These are phyloP conservation scores for Carlito syrichta DNA, from an alignment of 2,113 vertebrate genomes.

Conservation along the genomic window DNA sequence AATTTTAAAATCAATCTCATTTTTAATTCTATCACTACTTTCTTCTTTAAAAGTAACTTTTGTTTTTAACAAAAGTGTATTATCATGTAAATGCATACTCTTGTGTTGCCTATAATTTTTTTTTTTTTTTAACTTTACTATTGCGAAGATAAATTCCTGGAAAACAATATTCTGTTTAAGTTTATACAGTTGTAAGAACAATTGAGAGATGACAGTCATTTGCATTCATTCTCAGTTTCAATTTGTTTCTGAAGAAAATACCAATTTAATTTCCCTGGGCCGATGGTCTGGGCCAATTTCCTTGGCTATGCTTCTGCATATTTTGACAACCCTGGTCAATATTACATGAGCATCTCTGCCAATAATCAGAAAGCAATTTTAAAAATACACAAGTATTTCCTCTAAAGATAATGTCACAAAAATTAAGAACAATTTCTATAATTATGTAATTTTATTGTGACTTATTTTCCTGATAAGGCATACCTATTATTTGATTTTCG, in stretches of 20 bases:
- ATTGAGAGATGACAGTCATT: neutral
- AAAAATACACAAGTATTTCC: neutral
- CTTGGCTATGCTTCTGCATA: neutral
- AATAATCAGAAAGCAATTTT: neutral
- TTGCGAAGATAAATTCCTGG: neutral
- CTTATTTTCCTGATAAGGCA: neutral
- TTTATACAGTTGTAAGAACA: neutral
- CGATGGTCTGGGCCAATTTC: neutral
- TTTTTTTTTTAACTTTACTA: neutral
- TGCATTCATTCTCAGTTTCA: neutral
- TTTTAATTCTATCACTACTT: neutral
- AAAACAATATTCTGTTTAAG: neutral
- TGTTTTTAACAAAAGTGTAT: no score
- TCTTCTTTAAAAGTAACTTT: neutral
- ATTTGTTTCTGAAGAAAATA: neutral
- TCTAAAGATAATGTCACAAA: neutral
- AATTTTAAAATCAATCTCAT: neutral
- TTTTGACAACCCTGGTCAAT: neutral
- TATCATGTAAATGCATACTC: neutral
- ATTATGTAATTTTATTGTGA: neutral
- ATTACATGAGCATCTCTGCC: neutral
- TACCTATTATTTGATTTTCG: neutral
- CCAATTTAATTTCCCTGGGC: neutral
- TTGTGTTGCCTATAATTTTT: neutral
- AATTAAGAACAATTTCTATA: neutral